phyloP scores from a whole-genome alignment of 2,888 invertebrate genomes.

The Acheta domesticus region DNA sequence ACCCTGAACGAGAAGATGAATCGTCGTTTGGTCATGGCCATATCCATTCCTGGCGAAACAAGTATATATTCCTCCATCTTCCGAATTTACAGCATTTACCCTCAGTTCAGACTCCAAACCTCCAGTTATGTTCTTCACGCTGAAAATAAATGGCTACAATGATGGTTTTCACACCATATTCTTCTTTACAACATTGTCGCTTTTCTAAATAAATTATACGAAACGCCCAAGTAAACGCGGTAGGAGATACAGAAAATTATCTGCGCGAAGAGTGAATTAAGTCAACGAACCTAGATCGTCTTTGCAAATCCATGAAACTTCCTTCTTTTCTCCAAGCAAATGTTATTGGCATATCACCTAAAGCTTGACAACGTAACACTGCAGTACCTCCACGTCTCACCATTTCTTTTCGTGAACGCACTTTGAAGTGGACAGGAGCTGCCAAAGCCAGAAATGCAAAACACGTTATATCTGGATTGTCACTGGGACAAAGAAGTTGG shows the following conservation, averaged over 20 bases:
- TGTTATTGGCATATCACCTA: conserved; percentile 78
- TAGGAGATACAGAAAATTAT: too few relatives aligned
- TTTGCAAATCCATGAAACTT: conserved; percentile 32
- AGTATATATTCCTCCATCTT: conserved; percentile 40
- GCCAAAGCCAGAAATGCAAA: conserved; percentile 30
- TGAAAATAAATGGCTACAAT: conserved; percentile 24
- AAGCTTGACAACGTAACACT: conserved; percentile 72
- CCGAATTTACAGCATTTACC: conserved; percentile 33
- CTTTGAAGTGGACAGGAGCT: conserved; percentile 77
- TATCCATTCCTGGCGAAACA: conserved; percentile 39
- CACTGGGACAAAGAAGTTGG: too few relatives aligned
- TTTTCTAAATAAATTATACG: too few relatives aligned
- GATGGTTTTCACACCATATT: too few relatives aligned
- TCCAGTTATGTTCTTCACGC: conserved; percentile 37
- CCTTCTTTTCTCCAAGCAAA: conserved; percentile 74
- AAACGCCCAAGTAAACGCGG: too few relatives aligned
- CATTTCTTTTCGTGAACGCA: conserved; percentile 71
- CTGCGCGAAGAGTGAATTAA: background rate
- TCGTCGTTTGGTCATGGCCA: conserved; percentile 39
- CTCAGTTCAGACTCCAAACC: conserved; percentile 38
- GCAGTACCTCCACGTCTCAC: conserved; percentile 73
- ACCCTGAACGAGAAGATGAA: conserved; percentile 40
- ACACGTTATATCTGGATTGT: background rate
- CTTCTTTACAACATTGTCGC: too few relatives aligned
- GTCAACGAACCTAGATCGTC: conserved; percentile 31